Base-by-base conservation (phyloP, 2,888 invertebrate species). In the Phengaris alcon region DNA sequence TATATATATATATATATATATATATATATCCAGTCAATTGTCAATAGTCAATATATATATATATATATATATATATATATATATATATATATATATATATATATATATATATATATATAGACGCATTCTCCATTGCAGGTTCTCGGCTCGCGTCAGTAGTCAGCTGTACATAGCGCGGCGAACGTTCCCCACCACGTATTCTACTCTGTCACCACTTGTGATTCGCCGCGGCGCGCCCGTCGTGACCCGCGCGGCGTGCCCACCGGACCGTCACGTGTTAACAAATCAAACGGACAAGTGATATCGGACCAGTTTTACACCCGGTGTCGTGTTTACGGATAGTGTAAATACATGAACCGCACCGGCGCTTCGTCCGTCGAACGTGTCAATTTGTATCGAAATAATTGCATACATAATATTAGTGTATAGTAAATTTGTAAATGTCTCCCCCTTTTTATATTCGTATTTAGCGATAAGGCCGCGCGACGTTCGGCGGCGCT, bases 111-210 rank as follows among this genome's bases (percentile, higher is more conserved):
- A n/a, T n/a, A n/a, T n/a, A n/a, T n/a, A n/a, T n/a, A n/a, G 2
- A 13, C 35, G 13, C 35, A 44, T 64, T 48, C 75, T 73, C 73
- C 74, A 77, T 77, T 76, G n/a, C 86, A 88, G 88, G 84, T 80
- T 80, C 77, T 80, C 81, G 77, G 76, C 76, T 79, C 80, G 78
- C 80, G 83, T 54, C 84, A 81, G 82, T 80, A 82, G 84, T 83
- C 86, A 83, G 83, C 82, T 89, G 90, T 89, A 88, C 82, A 89
- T 88, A 88, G 84, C 77, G 82, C 81, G 79, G 80, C 80, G 82
- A 79, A 80, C 64, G 64, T 12, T 44, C 79, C 69, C 73, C 75
- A 69, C 75, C 72, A 52, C 70, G 54, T 54, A 72, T 35, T 54
- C 52, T 13, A 22, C 52, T 35, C 70, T 35, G 35, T 1, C 35